Evolutionary conservation across 2,113 vertebrate genomes (phyloP).

Genomic region (Cyphomyrus plagiostoma): DNA sequence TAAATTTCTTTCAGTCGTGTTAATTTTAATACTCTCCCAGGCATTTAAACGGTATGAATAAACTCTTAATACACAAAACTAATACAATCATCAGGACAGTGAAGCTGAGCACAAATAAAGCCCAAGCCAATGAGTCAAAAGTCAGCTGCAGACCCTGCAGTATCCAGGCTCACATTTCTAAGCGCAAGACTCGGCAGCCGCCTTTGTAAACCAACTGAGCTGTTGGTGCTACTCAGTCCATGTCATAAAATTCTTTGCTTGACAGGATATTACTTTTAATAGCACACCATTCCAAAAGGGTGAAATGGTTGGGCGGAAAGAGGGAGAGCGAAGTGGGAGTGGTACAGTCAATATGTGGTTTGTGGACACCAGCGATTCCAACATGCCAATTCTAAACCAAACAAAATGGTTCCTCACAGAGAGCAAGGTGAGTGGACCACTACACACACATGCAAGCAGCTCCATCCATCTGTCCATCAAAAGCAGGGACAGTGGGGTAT

Average conservation of each 20-base stretch:
- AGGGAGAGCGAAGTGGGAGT: neutral
- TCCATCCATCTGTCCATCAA: neutral
- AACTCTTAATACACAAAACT: neutral
- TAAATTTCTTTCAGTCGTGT: neutral
- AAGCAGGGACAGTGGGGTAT: neutral
- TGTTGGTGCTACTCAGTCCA: neutral
- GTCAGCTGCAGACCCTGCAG: neutral
- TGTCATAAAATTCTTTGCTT: neutral
- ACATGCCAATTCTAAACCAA: neutral
- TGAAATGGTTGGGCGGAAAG: neutral
- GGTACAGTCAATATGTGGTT: neutral
- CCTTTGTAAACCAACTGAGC: no score
- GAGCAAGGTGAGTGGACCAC: neutral
- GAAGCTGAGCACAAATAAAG: neutral
- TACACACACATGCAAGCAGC: neutral
- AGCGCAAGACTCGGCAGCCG: neutral
- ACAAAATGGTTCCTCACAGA: neutral
- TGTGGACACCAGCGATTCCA: neutral
- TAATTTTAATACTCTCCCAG: neutral
- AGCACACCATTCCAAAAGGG: neutral
- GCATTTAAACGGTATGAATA: neutral
- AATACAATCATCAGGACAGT: neutral
- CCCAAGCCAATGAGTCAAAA: neutral
- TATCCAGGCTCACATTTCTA: neutral
- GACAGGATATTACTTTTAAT: neutral